Evolutionary conservation across 2,888 invertebrate species (phyloP).

Genomic region (Eurytoma californica): DNA sequence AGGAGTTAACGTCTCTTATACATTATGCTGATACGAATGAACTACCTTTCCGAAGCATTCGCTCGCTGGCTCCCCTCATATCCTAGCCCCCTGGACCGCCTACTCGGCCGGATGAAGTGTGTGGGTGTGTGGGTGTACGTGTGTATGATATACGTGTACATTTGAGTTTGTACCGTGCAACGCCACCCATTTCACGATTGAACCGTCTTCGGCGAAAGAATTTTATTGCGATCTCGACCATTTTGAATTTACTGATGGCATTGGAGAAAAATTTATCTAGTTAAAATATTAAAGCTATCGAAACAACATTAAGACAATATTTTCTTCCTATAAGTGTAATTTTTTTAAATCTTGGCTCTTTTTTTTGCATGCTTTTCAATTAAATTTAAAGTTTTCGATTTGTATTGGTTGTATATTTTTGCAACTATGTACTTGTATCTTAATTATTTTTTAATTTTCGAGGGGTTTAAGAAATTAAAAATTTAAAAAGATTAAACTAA

Average conservation of each 20-base stretch:
- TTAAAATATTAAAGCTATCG: conserved; percentile 37
- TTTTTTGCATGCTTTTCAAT: neutral
- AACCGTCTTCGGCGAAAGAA: conserved; percentile 34
- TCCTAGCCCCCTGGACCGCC: conserved; percentile 54
- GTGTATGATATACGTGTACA: neutral
- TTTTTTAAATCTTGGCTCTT: conserved; percentile 3
- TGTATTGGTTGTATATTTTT: too few species aligned
- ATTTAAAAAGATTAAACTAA: neutral
- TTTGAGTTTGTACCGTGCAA: conserved; percentile 13
- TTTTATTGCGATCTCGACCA: conserved; percentile 50
- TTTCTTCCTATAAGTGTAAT: conserved; percentile 1
- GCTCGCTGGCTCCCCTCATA: conserved; percentile 51
- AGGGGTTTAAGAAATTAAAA: too few species aligned
- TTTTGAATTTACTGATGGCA: conserved; percentile 41
- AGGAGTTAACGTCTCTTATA: conserved; percentile 65
- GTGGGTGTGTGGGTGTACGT: neutral
- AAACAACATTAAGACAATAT: neutral
- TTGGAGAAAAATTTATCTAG: conserved; percentile 40
- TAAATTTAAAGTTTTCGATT: too few species aligned
- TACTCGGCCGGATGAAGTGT: conserved; percentile 48
- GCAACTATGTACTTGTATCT: too few species aligned
- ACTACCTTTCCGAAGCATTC: conserved; percentile 59
- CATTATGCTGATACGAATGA: conserved; percentile 70
- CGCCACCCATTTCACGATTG: conserved; percentile 52
- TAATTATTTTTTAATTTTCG: too few species aligned